A percentile compares a stretch with the other conserved stretches of the same genome.
Conservation (phyloP, 2,113 vertebrate genomes). For the Hemibates koningsi region DNA sequence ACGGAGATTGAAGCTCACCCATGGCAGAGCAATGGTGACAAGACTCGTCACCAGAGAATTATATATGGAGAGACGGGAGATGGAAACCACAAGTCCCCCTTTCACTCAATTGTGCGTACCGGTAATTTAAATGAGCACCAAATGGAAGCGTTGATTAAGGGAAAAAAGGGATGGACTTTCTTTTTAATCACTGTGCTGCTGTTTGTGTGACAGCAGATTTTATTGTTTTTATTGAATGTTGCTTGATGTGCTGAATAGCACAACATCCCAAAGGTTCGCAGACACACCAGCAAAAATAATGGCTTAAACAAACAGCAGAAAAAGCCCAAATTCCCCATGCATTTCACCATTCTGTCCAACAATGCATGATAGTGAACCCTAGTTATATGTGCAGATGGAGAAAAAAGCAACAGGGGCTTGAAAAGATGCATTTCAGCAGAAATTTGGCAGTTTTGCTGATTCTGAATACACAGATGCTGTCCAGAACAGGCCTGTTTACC, state of each 20-base stretch:
- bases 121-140: not conserved
- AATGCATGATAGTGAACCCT: not conserved
- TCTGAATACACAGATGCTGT: not conserved
- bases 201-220: not conserved
- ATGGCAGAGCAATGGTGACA: conserved; percentile 42
- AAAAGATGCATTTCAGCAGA: conserved; percentile 16
- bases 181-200: not conserved
- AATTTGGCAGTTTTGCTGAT: not conserved
- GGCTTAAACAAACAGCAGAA: conserved; percentile 1
- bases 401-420: not conserved
- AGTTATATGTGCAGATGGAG: not conserved
- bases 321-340: not conserved
- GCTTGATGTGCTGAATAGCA: conserved; percentile 12
- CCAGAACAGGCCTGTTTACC: not conserved
- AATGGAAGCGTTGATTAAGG: not conserved
- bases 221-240: not conserved
- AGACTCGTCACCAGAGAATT: conserved; percentile 47
- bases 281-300: conserved; percentile 20
- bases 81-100: conserved; percentile 34
- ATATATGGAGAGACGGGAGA: conserved; percentile 26
- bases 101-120: conserved; percentile 34
- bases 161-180: not conserved
- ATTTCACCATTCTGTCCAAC: not conserved
- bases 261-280: conserved; percentile 6
- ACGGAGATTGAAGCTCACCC: conserved; percentile 47